phyloP scores from a whole-genome alignment of 53 echinoderm and acorn worm genomes.

The Echinometra lucunter region DNA sequence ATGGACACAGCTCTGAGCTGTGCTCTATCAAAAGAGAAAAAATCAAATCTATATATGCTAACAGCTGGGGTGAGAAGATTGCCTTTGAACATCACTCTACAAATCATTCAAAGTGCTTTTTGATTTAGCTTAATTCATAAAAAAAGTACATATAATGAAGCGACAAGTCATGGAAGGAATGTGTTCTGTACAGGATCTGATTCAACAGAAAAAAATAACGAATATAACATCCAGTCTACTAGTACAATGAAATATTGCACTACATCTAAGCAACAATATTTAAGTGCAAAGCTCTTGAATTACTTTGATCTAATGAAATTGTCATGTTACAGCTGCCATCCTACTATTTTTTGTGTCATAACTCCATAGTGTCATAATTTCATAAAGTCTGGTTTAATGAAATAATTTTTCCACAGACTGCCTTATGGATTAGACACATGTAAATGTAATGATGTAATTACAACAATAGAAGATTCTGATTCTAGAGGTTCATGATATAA shows the following conservation, averaged over 20 bases:
- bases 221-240: too few relatives aligned
- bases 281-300: neutral
- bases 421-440: neutral
- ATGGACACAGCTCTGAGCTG: too few relatives aligned
- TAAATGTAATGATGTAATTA: neutral
- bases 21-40: too few relatives aligned
- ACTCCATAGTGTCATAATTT: neutral
- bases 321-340: neutral
- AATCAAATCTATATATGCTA: too few relatives aligned
- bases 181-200: neutral
- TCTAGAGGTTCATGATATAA: neutral
- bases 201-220: neutral
- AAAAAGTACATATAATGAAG: neutral
- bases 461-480: neutral
- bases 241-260: neutral
- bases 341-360: neutral
- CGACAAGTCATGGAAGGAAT: neutral
- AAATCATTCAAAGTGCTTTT: conserved; percentile 17
- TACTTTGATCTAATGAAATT: neutral
- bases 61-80: neutral
- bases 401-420: neutral
- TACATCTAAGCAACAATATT: too few relatives aligned
- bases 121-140: neutral
- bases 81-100: conserved; percentile 1
- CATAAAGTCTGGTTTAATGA: neutral